Percentiles rank a stretch among this genome's conserved stretches.
These are phyloP conservation scores for Deroptyus accipitrinus DNA, from an alignment of 2,113 vertebrate genomes.

Conservation along the genomic window DNA sequence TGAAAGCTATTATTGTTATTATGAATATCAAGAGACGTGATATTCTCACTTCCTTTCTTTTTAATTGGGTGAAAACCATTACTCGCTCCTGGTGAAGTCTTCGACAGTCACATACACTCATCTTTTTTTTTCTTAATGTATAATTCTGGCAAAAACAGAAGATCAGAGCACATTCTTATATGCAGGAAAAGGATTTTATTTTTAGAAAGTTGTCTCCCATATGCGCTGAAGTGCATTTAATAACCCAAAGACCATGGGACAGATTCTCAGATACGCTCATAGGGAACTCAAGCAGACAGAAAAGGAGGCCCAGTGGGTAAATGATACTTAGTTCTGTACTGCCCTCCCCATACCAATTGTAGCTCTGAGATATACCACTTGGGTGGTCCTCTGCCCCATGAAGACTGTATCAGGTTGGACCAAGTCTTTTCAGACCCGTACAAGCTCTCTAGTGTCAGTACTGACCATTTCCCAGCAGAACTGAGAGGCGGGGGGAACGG, in stretches of 20 bases:
- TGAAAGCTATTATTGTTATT: constrained; percentile 43
- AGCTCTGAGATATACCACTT: background rate
- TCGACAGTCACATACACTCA: background rate
- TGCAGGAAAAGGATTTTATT: background rate
- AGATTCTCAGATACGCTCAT: background rate
- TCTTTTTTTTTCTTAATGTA: background rate
- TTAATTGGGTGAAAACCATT: constrained; percentile 23
- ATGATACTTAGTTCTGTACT: background rate
- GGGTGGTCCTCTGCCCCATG: background rate
- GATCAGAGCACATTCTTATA: background rate
- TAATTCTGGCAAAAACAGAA: constrained; percentile 13
- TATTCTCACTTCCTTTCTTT: constrained; percentile 33
- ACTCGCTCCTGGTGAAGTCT: background rate
- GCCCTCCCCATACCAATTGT: background rate
- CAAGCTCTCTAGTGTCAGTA: background rate
- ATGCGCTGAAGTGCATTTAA: background rate
- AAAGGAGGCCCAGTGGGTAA: background rate
- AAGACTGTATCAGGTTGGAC: background rate
- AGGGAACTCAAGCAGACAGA: background rate
- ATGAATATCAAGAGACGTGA: background rate
- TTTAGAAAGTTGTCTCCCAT: background rate
- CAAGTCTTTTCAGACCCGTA: background rate
- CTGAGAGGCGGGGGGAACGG: background rate
- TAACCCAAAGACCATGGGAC: background rate
- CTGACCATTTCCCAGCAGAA: background rate